A percentile compares a stretch with the other conserved stretches of the same genome.
phyloP scores from a whole-genome alignment of 1,140 invertebrate genomes.

The Dysdera silvatica region DNA sequence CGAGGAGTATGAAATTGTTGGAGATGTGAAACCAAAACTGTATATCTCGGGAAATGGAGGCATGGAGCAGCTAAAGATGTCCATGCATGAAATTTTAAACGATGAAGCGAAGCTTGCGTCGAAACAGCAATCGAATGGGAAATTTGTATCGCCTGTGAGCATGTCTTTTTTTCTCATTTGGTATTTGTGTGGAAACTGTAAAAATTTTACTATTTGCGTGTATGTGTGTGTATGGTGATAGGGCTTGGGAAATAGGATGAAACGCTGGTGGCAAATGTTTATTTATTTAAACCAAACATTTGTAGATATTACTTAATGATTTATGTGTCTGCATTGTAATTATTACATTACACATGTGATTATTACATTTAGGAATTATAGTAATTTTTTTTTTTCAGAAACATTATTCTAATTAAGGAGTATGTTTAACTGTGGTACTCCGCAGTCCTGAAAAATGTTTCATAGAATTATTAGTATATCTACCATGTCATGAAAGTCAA shows the following conservation, averaged over 20 bases:
- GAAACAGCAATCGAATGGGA: background rate
- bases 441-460: no score
- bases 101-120: background rate
- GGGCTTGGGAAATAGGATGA: background rate
- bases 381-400: no score
- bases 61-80: slow-evolving; percentile 16
- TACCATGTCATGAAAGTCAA: no score
- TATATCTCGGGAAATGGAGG: slow-evolving; percentile 12
- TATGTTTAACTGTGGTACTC: no score
- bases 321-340: no score
- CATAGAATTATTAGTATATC: no score
- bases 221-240: background rate
- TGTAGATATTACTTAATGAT: no score
- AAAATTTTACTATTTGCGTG: background rate
- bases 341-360: no score
- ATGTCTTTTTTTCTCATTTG: background rate
- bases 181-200: background rate
- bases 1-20: slow-evolving; percentile 26
- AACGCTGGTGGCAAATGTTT: background rate
- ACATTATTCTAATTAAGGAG: no score
- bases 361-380: no score
- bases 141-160: background rate
- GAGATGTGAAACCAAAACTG: slow-evolving; percentile 15
- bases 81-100: slow-evolving; percentile 12
- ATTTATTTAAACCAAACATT: no score